Percentiles rank a stretch among this genome's conserved stretches.
Evolutionary conservation across 2,113 vertebrate species (phyloP).

Genomic region (Genyomyrus donnyi): DNA sequence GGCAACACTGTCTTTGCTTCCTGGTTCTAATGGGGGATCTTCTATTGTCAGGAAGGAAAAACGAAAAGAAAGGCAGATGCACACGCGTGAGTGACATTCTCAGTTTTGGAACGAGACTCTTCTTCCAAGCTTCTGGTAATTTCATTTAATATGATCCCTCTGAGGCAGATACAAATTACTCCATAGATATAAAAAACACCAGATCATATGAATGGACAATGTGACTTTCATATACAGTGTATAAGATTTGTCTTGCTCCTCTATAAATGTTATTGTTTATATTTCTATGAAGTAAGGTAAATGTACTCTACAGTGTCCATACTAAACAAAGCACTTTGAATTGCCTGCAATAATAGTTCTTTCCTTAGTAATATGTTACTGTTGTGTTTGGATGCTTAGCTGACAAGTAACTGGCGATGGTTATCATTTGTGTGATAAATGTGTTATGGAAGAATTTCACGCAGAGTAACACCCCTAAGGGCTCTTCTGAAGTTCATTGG

Average conservation of each 20-base stretch:
- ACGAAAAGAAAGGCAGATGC: neutral
- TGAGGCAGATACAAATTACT: neutral
- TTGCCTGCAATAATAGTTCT: neutral
- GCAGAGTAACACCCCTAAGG: neutral
- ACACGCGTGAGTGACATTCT: neutral
- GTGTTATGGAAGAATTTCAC: neutral
- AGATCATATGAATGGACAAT: neutral
- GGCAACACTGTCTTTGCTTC: conserved; percentile 80
- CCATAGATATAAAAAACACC: neutral
- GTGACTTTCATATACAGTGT: neutral
- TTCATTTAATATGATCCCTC: neutral
- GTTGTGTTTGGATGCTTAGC: neutral
- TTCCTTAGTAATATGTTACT: conserved; percentile 3
- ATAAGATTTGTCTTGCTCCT: neutral
- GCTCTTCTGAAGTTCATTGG: neutral
- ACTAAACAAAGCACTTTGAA: neutral
- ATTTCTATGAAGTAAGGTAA: neutral
- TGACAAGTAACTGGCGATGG: neutral
- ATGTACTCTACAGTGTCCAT: neutral
- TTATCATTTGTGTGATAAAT: neutral
- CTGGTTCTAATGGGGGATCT: conserved; percentile 62
- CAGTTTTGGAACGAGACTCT: neutral
- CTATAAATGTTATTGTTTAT: neutral
- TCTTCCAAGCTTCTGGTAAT: neutral
- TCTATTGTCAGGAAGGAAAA: conserved; percentile 56